These are phyloP conservation scores for Ariolimax columbianus DNA, from an alignment of 2,888 invertebrate genomes.

Conservation along the genomic window DNA sequence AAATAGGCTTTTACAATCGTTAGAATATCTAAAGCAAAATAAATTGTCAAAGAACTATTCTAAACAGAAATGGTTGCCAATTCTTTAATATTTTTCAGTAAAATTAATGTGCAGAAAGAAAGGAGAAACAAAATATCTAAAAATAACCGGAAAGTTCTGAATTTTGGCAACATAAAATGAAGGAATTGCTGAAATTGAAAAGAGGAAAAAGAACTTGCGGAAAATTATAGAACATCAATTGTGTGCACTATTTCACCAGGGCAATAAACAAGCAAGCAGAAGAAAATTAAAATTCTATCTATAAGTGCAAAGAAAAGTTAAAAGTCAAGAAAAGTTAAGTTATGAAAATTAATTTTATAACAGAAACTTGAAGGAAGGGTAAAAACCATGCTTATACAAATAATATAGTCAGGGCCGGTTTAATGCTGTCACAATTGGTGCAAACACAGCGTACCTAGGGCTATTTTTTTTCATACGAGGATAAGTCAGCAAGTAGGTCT, in stretches of 20 bases:
- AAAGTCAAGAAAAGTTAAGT: conserved; percentile 18
- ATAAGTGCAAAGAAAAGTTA: conserved; percentile 37
- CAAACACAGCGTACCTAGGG: too few species aligned
- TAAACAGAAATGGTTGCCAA: not conserved
- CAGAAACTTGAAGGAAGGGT: not conserved
- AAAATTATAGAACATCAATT: conserved; percentile 14
- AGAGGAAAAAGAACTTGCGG: not conserved
- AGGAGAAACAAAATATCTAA: not conserved
- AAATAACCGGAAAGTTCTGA: not conserved
- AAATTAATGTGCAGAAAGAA: not conserved
- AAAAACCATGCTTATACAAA: not conserved
- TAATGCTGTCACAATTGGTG: too few species aligned
- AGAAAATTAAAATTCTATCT: conserved; percentile 32
- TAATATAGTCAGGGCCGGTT: too few species aligned
- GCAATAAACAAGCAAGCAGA: conserved; percentile 17
- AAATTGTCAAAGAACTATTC: not conserved
- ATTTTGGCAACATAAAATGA: not conserved
- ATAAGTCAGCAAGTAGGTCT: too few species aligned
- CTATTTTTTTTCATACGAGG: too few species aligned
- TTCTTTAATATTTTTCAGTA: not conserved
- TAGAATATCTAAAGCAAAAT: not conserved
- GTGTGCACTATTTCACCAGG: conserved; percentile 27
- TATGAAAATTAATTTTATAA: too few species aligned
- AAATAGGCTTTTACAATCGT: not conserved
- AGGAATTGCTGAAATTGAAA: not conserved